Conservation (phyloP, 1,140 invertebrate genomes). For the Charaxes varanes region DNA sequence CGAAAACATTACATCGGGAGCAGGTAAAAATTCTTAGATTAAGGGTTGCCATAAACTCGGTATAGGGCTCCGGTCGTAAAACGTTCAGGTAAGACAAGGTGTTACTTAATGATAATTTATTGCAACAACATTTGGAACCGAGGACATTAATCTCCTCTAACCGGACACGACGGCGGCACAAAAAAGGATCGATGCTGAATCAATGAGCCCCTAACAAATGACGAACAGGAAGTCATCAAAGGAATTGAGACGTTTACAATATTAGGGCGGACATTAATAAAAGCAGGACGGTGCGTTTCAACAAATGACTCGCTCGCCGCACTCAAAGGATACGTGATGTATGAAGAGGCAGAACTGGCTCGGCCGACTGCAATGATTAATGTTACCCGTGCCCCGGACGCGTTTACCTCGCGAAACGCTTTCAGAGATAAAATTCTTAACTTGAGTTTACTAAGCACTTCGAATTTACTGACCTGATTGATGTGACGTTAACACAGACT, state of each 20-base stretch:
- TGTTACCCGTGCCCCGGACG: conserved; percentile 27
- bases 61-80: conserved; percentile 41
- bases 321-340: conserved; percentile 53
- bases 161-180: conserved; percentile 31
- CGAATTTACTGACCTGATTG: conserved; percentile 28
- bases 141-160: conserved; percentile 57
- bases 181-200: conserved; percentile 32
- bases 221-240: conserved; percentile 58
- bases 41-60: conserved; percentile 36
- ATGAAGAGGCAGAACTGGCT: conserved; percentile 31
- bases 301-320: conserved; percentile 49
- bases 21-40: conserved; percentile 51
- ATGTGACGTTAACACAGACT: conserved; percentile 27
- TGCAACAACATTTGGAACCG: conserved; percentile 43
- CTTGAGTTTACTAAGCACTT: conserved; percentile 41
- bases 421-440: conserved; percentile 39
- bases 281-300: conserved; percentile 44
- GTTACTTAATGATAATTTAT: conserved; percentile 66
- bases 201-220: conserved; percentile 38
- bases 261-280: conserved; percentile 55
- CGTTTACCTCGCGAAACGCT: conserved; percentile 15
- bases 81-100: conserved; percentile 42
- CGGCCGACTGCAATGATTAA: conserved; percentile 57
- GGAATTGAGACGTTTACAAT: conserved; percentile 63
- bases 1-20: conserved; percentile 30